Evolutionary conservation across 1,140 invertebrate genomes (phyloP).

Genomic region (Brachionus koreanus): DNA sequence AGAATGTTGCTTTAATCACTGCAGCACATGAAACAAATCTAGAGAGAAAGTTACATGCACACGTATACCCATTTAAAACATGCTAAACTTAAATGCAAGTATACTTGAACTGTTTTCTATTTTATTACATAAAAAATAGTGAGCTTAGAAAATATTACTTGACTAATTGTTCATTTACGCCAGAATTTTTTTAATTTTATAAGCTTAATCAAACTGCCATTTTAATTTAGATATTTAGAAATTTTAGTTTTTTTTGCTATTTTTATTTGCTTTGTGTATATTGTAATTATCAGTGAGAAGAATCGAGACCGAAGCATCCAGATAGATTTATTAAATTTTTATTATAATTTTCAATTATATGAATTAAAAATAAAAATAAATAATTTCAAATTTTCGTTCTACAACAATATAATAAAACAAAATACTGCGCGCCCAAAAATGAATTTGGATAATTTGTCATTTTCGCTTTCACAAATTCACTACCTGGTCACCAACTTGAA

Average conservation of each 20-base stretch:
- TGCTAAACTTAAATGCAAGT: background rate
- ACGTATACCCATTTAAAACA: background rate
- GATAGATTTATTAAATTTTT: conserved; percentile 5
- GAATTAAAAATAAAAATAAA: conserved; percentile 14
- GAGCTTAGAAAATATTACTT: background rate
- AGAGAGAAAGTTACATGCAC: background rate
- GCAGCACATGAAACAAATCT: background rate
- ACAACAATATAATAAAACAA: background rate
- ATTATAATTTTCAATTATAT: conserved; percentile 28
- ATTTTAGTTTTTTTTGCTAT: conserved; percentile 2
- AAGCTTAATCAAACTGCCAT: background rate
- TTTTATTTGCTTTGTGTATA: conserved; percentile 3
- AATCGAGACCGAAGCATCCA: background rate
- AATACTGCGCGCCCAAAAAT: conserved; percentile 66
- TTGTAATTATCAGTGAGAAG: conserved; percentile 18
- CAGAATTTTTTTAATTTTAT: background rate
- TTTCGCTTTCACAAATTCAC: conserved; percentile 94
- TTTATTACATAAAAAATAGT: background rate
- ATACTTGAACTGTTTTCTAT: background rate
- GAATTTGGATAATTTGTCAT: conserved; percentile 94
- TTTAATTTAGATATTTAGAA: background rate
- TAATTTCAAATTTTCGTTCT: conserved; percentile 13
- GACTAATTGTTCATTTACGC: background rate
- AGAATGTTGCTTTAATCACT: background rate
- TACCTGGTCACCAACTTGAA: conserved; percentile 89